Base-by-base conservation (phyloP, 2,888 invertebrate genomes). In the Leucophora obtusa region DNA sequence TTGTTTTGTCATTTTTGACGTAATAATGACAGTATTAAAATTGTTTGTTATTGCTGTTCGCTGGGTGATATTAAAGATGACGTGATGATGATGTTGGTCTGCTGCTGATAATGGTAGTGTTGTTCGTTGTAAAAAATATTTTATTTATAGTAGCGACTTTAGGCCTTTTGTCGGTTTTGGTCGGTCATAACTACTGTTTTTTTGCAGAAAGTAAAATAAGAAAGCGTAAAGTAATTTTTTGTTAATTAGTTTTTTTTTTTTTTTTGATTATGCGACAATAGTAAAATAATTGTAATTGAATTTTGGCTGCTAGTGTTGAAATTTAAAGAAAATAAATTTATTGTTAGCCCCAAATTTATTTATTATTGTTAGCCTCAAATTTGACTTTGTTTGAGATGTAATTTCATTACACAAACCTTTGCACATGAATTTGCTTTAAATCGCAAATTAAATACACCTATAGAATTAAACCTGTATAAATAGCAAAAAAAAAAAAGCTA, bases 1-100 rank as follows among this genome's bases (percentile, higher is more conserved):
- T 10, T 21, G 24, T 38, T 38, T 66, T 53, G 65, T 54, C 65
- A 53, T 54, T 21, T 21, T 66, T 66, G 50, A 54, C 53, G 53
- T 38, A 35, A 66, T 54, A 7, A 50, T 28, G 50, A 38, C n/a
- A 21, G 18, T 53, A 54, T 54, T 66, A 17, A 54, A 65, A 54
- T 53, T 54, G 65, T 54, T 53, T n/a, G 28, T 18, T 63, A 50
- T 28, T 53, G 65, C 14, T 47, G n/a, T n/a, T n/a, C 28, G 21
- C 60, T 24, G n/a, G 17, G 4, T 43, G 38, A 11, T 10, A 2
- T 38, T 38, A 11, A 5, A n/a, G 14, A 47, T n/a, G 14, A 6
- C 6, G n/a, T n/a, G 14, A 6, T 6, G n/a, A 47, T 8, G 1
- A 15, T 9, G 9, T 43, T n/a, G 35, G 6, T 28, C 11, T 35